phyloP scores from a whole-genome alignment of 2,113 vertebrate genomes.

The Symphodus melops region DNA sequence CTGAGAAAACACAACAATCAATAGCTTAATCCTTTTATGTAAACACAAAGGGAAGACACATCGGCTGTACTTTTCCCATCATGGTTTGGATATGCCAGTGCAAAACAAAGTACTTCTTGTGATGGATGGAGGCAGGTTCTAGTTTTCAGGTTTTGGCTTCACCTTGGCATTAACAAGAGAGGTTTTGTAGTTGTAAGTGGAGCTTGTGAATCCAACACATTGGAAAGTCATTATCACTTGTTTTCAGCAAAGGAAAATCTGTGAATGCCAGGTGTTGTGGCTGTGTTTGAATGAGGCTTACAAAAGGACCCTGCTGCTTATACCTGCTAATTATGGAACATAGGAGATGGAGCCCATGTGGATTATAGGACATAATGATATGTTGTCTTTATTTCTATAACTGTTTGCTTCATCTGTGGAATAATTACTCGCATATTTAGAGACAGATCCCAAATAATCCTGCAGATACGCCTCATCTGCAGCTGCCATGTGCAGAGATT shows the following conservation, averaged over 20 bases:
- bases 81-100: conserved; percentile 2
- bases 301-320: neutral
- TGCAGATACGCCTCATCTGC: conserved; percentile 12
- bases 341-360: neutral
- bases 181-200: neutral
- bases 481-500: neutral
- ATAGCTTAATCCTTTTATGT: neutral
- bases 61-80: neutral
- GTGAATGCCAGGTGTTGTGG: neutral
- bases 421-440: neutral
- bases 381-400: neutral
- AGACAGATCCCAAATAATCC: neutral
- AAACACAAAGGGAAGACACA: neutral
- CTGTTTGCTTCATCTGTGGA: neutral
- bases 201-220: neutral
- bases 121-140: conserved; percentile 11
- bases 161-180: neutral
- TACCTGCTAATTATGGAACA: neutral
- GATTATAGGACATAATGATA: neutral
- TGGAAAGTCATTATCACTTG: neutral
- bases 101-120: neutral
- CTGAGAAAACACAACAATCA: neutral
- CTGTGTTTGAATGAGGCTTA: neutral
- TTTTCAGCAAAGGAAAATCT: neutral
- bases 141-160: neutral